Percentiles rank a stretch among this genome's conserved stretches.
These are phyloP conservation scores for Sturnira hondurensis DNA, from an alignment of 2,113 vertebrate species.

Conservation along the genomic window DNA sequence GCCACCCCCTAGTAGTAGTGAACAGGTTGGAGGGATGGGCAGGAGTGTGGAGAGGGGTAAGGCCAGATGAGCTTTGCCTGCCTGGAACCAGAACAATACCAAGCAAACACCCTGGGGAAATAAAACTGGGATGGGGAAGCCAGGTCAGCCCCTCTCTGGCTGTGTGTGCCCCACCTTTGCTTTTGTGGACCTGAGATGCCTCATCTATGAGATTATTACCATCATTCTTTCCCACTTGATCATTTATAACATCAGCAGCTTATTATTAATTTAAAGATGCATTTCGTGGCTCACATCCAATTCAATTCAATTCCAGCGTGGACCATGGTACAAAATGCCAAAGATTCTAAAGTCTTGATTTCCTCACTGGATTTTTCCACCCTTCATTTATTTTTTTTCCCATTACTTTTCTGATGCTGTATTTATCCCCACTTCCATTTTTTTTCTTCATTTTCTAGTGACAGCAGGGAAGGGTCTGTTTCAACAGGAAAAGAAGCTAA, in stretches of 20 bases:
- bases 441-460: neutral
- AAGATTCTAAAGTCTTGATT: neutral
- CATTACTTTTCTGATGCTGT: neutral
- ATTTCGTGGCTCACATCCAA: neutral
- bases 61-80: neutral
- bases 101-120: neutral
- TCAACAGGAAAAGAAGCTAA: neutral
- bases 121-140: neutral
- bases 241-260: conserved; percentile 12
- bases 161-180: neutral
- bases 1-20: neutral
- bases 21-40: neutral
- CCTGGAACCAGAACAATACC: neutral
- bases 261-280: conserved; percentile 36
- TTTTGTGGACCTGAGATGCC: neutral
- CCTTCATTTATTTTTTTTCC: neutral
- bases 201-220: neutral
- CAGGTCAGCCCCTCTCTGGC: too few relatives aligned
- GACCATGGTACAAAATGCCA: neutral
- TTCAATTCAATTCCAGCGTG: neutral
- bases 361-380: neutral
- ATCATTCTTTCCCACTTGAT: neutral
- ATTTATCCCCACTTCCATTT: neutral
- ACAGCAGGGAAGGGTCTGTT: neutral
- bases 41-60: neutral